These are phyloP conservation scores for Amitus sp. DNA, from an alignment of 2,888 invertebrate species.

Conservation along the genomic window DNA sequence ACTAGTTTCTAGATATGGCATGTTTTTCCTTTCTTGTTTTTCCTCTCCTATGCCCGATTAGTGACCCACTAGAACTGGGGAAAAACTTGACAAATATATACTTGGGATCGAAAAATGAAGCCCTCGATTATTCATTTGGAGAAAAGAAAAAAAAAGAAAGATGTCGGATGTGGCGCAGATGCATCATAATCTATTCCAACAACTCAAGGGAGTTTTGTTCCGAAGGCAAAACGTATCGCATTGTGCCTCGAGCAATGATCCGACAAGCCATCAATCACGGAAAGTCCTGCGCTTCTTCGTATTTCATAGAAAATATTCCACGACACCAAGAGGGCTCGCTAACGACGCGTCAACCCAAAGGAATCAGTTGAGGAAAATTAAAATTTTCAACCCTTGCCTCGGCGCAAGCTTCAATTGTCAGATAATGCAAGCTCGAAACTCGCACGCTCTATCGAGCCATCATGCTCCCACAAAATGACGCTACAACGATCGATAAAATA, in stretches of 20 bases:
- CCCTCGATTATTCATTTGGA: too few relatives aligned
- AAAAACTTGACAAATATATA: too few relatives aligned
- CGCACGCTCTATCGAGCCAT: constrained; percentile 22
- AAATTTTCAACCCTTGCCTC: too few relatives aligned
- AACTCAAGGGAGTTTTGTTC: constrained; percentile 11
- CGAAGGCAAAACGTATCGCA: constrained; percentile 11
- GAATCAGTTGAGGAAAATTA: too few relatives aligned
- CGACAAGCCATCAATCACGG: constrained; percentile 22
- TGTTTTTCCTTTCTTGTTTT: too few relatives aligned
- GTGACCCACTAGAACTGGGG: too few relatives aligned
- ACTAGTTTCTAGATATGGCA: too few relatives aligned
- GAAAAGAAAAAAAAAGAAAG: too few relatives aligned
- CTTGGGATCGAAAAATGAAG: too few relatives aligned
- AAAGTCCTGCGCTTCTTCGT: constrained; percentile 14
- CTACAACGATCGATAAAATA: constrained; percentile 41
- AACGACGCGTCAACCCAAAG: background rate
- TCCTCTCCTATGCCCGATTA: too few relatives aligned
- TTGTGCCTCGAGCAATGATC: constrained; percentile 7
- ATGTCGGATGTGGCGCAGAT: background rate
- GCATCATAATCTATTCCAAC: constrained; percentile 13
- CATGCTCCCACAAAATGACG: constrained; percentile 32
- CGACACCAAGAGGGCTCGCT: background rate
- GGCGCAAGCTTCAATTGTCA: constrained; percentile 11
- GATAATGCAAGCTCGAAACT: constrained; percentile 34
- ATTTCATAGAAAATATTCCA: constrained; percentile 10